Percentiles rank a stretch among this genome's conserved stretches.
Evolutionary conservation across 2,113 vertebrate genomes (phyloP).

Genomic region (Cryptoleucopteryx plumbea): DNA sequence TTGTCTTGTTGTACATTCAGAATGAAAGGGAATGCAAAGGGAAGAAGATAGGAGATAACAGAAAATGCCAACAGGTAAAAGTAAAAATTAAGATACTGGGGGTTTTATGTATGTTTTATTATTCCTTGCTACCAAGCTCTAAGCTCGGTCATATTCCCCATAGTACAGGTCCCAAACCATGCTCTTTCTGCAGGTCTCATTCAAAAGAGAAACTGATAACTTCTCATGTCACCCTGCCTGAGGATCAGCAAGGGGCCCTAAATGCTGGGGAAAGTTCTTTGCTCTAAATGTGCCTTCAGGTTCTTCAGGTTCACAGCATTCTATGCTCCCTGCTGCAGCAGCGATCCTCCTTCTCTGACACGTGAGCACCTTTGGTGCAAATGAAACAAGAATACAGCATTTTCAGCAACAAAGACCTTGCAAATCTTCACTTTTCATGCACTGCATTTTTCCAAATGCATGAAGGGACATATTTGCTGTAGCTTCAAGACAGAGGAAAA

Average conservation of each 20-base stretch:
- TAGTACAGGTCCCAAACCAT: not conserved
- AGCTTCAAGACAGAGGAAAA: not conserved
- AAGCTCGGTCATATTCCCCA: not conserved
- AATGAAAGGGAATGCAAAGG: not conserved
- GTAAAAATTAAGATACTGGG: not conserved
- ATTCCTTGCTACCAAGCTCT: not conserved
- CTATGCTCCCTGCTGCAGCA: not conserved
- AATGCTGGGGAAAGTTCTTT: not conserved
- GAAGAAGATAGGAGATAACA: not conserved
- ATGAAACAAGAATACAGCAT: rapidly evolving
- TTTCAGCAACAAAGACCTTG: not conserved
- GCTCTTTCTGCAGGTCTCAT: not conserved
- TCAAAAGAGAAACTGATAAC: not conserved
- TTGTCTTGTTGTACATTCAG: not conserved
- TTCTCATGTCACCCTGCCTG: not conserved
- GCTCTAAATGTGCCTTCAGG: rapidly evolving
- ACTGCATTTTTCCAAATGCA: not conserved
- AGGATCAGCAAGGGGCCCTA: not conserved
- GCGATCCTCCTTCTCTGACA: rapidly evolving
- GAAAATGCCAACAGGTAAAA: not conserved
- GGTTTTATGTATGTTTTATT: not conserved
- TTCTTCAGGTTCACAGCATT: not conserved
- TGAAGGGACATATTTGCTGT: rapidly evolving
- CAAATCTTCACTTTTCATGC: not conserved
- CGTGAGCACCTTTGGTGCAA: rapidly evolving